phyloP scores from a whole-genome alignment of 2,888 invertebrate species.

The Formica aserva region DNA sequence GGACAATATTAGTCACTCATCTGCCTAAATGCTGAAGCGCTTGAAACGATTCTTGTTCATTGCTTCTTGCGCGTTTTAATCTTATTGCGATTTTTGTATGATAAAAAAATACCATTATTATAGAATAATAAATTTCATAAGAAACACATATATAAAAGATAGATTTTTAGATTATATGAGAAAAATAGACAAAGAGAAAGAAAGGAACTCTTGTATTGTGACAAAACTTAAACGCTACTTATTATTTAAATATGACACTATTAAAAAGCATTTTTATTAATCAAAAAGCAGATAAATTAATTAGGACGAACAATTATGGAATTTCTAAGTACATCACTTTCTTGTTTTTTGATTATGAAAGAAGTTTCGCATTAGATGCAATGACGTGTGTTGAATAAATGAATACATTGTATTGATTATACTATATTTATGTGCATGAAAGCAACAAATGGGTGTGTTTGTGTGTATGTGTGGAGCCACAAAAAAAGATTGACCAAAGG shows the following conservation, averaged over 20 bases:
- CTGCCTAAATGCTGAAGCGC: background rate
- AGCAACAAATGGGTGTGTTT: conserved; percentile 51
- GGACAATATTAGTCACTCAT: conserved; percentile 31
- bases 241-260: background rate
- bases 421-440: conserved; percentile 17
- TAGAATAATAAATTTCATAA: background rate
- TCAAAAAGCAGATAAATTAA: background rate
- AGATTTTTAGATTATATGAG: background rate
- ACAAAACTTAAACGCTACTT: background rate
- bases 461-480: background rate
- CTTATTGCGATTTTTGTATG: background rate
- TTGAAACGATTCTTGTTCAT: background rate
- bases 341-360: background rate
- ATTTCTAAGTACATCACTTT: background rate
- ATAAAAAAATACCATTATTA: background rate
- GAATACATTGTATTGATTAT: conserved; percentile 19
- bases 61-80: background rate
- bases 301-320: background rate
- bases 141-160: background rate
- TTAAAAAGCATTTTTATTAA: background rate
- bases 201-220: background rate
- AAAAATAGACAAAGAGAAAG: background rate
- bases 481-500: conserved; percentile 57
- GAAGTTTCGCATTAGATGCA: background rate
- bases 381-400: background rate